These are phyloP conservation scores for Drosophila nannoptera DNA, from an alignment of 1,140 invertebrate genomes.

Conservation along the genomic window DNA sequence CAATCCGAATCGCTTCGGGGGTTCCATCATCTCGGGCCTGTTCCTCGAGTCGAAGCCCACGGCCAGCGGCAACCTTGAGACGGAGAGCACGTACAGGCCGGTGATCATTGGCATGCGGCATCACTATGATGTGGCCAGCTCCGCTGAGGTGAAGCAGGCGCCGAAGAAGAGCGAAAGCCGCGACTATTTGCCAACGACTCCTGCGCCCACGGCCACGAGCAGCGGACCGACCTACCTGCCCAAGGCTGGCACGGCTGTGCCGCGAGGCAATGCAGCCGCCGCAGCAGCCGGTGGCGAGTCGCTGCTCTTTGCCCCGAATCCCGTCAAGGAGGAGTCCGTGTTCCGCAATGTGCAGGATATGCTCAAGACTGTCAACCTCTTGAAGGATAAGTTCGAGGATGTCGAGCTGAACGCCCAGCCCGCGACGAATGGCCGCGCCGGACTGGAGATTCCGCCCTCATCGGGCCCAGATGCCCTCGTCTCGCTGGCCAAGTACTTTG, in stretches of 20 bases:
- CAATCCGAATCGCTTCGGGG: slow-evolving; percentile 59
- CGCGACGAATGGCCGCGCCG: slow-evolving; percentile 79
- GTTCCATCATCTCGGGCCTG: slow-evolving; percentile 36
- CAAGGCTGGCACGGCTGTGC: slow-evolving; percentile 43
- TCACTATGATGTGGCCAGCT: slow-evolving; percentile 64
- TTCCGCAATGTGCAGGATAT: slow-evolving; percentile 79
- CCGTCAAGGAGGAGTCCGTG: slow-evolving; percentile 64
- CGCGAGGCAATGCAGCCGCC: slow-evolving; percentile 43
- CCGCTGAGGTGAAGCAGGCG: slow-evolving; percentile 43
- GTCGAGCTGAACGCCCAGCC: slow-evolving; percentile 52
- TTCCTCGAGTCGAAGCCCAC: slow-evolving; percentile 61
- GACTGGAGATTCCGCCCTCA: slow-evolving; percentile 84
- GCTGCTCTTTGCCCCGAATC: slow-evolving; percentile 65
- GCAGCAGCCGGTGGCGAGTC: slow-evolving; percentile 55
- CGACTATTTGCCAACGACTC: slow-evolving; percentile 62
- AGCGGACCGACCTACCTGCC: slow-evolving; percentile 75
- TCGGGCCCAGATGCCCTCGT: slow-evolving; percentile 87
- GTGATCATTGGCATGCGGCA: slow-evolving; percentile 72
- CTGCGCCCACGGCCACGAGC: slow-evolving; percentile 55
- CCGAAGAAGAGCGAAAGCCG: slow-evolving; percentile 52
- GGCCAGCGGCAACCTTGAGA: slow-evolving; percentile 45
- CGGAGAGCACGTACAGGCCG: slow-evolving; percentile 60
- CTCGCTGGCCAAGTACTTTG: slow-evolving; percentile 88
- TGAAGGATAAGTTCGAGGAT: slow-evolving; percentile 69
- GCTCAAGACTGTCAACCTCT: slow-evolving; percentile 78